Evolutionary conservation across 2,888 invertebrate genomes (phyloP).

Genomic region (Halictus quadricinctus): DNA sequence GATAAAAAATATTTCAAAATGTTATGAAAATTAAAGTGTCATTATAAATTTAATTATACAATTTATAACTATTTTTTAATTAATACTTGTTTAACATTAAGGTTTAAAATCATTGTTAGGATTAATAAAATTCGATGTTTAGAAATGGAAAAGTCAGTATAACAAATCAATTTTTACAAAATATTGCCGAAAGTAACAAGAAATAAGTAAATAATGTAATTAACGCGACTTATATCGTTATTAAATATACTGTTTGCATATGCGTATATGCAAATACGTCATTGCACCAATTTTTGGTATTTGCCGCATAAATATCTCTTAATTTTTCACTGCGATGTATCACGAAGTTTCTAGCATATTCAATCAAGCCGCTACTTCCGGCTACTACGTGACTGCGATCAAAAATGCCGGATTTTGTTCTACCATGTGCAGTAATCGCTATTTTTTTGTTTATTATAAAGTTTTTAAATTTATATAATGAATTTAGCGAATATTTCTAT

Average conservation of each 20-base stretch:
- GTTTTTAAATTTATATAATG: neutral
- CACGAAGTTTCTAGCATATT: conserved; percentile 70
- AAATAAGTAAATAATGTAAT: too few species aligned
- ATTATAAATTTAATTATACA: neutral
- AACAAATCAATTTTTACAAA: neutral
- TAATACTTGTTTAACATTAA: neutral
- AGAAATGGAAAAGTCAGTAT: neutral
- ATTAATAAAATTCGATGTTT: neutral
- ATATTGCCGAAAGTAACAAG: neutral
- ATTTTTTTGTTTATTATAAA: neutral
- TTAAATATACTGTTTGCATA: neutral
- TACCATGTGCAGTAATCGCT: too few species aligned
- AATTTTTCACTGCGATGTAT: conserved; percentile 43
- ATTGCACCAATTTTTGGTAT: conserved; percentile 20
- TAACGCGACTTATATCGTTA: neutral
- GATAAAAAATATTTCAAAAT: neutral
- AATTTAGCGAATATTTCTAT: neutral
- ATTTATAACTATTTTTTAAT: neutral
- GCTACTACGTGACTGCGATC: conserved; percentile 39
- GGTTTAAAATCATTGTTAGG: neutral
- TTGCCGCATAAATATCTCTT: conserved; percentile 28
- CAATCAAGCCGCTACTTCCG: conserved; percentile 53
- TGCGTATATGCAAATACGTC: neutral
- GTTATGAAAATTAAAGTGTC: neutral
- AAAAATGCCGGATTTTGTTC: neutral